Evolutionary conservation across 1,140 invertebrate genomes (phyloP).

Genomic region (Drosophila neocordata): DNA sequence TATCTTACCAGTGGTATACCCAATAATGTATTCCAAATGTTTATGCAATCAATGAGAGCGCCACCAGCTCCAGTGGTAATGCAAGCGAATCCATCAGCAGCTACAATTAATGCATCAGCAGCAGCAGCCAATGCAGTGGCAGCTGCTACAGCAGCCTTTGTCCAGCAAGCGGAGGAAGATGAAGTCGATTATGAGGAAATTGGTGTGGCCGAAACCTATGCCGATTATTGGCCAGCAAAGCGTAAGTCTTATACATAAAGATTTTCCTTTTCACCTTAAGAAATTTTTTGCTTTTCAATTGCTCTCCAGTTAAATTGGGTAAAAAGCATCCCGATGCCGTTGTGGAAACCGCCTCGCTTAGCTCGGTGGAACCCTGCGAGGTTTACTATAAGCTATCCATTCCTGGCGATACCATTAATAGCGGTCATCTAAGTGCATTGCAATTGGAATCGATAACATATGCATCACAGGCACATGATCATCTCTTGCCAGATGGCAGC

Average conservation of each 20-base stretch:
- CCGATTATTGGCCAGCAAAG: slow-evolving; percentile 98
- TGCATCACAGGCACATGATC: slow-evolving; percentile 97
- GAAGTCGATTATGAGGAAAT: slow-evolving; percentile 98
- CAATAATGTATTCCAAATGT: slow-evolving; percentile 82
- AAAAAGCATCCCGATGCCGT: slow-evolving; percentile 99
- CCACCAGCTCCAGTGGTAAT: slow-evolving; percentile 8
- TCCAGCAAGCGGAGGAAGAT: slow-evolving; percentile 87
- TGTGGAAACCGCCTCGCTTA: slow-evolving; percentile 98
- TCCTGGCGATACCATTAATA: slow-evolving; percentile 93
- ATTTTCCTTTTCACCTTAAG: background rate
- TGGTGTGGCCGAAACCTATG: slow-evolving; percentile 98
- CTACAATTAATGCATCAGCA: slow-evolving; percentile 23
- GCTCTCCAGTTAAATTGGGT: slow-evolving; percentile 92
- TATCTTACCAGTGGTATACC: slow-evolving; percentile 82
- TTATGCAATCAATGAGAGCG: slow-evolving; percentile 74
- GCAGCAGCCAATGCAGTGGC: slow-evolving; percentile 30
- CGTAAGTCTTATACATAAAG: slow-evolving; percentile 84
- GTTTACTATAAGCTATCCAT: slow-evolving; percentile 95
- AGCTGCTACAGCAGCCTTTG: slow-evolving; percentile 32
- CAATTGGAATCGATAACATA: slow-evolving; percentile 99
- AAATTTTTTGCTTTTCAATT: background rate
- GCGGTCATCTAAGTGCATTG: slow-evolving; percentile 94
- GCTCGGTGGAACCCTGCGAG: slow-evolving; percentile 97
- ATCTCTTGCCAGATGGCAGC: slow-evolving; percentile 93
- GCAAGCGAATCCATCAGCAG: slow-evolving; percentile 1